Evolutionary conservation across 2,888 invertebrate genomes (phyloP), one percentile per base, ranked within the genome.

Genomic region (Volucella inflata): DNA sequence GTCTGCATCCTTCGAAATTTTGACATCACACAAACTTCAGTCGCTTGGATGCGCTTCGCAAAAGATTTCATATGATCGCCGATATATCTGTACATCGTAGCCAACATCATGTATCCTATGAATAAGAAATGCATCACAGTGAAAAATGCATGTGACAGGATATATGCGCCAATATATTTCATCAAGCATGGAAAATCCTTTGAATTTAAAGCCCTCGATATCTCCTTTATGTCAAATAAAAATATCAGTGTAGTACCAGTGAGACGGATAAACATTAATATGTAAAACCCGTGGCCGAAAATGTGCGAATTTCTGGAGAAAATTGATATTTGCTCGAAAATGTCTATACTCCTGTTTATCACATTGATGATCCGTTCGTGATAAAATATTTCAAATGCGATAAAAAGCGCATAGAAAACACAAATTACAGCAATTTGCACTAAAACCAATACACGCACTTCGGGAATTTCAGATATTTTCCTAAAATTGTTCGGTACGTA

Each of bases 1-100:
- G 88, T 64, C 17, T 87, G 87, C 89, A 90, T 90, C 6, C 89
- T 88, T 11, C 82, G 87, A 55, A 90, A 89, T 8, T 67, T 51
- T 14, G 87, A 89, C 46, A 89, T 36, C 2, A 8, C 10, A 11
- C 3, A 6, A 6, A 1, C 11, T 11, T 72, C 72, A 3, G n/a
- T 12, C 6, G 0, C 12, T 2, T 62, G 53, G 42, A 44, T 16
- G 3, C 72, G 72, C 62, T 72, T 44, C 0, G 36, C 62, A 1
- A 72, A 36, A 2, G 4, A 12, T 51, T 11, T 51, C 42, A 71
- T 40, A n/a, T 51, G 42, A 1, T 40, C 30, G 12, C 72, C 72
- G 21, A 72, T 62, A 30, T 42, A 11, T 8, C 42, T 12, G 36
- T 44, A 72, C 51, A 72, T 62, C 6, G n/a, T 2, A 10, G 44